Evolutionary conservation across 2,797 vertebrate genomes (phyloP).

Genomic region (Odontamblyopus rebecca): DNA sequence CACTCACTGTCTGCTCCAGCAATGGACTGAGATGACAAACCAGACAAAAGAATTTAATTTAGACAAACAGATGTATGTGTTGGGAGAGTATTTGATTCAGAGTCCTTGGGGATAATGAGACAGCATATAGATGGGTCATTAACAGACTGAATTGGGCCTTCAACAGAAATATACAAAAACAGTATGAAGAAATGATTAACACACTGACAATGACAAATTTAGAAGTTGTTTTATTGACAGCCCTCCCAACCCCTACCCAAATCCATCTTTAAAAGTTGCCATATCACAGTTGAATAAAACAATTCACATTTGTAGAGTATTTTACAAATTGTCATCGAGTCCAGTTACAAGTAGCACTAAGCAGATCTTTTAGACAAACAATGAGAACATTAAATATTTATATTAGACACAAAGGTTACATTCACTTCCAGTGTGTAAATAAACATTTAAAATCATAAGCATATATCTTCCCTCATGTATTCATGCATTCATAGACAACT

Average conservation of each 20-base stretch:
- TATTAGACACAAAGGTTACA: slow-evolving; percentile 20
- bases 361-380: slow-evolving; percentile 38
- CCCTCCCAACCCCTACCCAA: slow-evolving; percentile 10
- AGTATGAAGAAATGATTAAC: neutral
- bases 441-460: slow-evolving; percentile 1
- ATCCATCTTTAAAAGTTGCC: slow-evolving; percentile 3
- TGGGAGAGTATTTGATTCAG: neutral
- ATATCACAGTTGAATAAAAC: slow-evolving; percentile 30
- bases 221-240: slow-evolving; percentile 61
- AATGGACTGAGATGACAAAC: neutral
- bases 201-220: neutral
- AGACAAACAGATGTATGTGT: neutral
- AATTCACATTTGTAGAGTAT: slow-evolving; percentile 19
- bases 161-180: no score
- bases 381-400: slow-evolving; percentile 19
- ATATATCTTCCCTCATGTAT: neutral
- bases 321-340: slow-evolving; percentile 27
- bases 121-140: no score
- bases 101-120: neutral
- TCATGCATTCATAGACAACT: neutral
- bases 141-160: no score
- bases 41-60: neutral
- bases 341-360: slow-evolving; percentile 16
- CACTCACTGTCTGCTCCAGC: neutral
- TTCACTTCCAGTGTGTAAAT: slow-evolving; percentile 3